phyloP scores from a whole-genome alignment of 1,140 invertebrate species.

The Anastrepha ludens region DNA sequence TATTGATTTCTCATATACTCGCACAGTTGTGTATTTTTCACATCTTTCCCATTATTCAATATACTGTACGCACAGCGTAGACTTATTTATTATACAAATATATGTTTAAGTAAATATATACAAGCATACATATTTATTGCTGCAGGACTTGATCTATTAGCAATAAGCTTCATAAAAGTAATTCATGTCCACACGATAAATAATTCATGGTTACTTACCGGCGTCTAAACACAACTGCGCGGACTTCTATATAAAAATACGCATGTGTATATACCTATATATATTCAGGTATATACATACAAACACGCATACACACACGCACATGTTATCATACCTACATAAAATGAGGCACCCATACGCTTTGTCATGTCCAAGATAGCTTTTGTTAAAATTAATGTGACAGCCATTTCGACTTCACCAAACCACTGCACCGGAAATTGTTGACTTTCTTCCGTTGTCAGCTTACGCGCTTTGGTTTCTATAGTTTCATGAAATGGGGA shows the following conservation, averaged over 20 bases:
- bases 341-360: neutral
- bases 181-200: constrained; percentile 73
- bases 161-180: constrained; percentile 74
- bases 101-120: neutral
- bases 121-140: neutral
- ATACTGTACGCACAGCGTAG: too few relatives aligned
- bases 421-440: constrained; percentile 19
- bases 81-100: too few relatives aligned
- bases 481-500: constrained; percentile 38
- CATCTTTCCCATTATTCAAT: neutral
- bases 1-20: constrained; percentile 72
- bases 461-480: neutral
- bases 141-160: constrained; percentile 72
- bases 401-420: constrained; percentile 9
- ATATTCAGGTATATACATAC: too few relatives aligned
- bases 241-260: neutral
- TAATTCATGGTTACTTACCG: constrained; percentile 66
- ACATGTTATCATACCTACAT: neutral
- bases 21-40: neutral
- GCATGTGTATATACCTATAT: neutral
- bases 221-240: neutral
- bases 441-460: neutral
- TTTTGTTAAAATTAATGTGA: constrained; percentile 36
- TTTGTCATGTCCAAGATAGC: neutral
- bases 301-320: neutral